Base-by-base conservation (phyloP, 2,797 vertebrate species). In the Luscinia luscinia region DNA sequence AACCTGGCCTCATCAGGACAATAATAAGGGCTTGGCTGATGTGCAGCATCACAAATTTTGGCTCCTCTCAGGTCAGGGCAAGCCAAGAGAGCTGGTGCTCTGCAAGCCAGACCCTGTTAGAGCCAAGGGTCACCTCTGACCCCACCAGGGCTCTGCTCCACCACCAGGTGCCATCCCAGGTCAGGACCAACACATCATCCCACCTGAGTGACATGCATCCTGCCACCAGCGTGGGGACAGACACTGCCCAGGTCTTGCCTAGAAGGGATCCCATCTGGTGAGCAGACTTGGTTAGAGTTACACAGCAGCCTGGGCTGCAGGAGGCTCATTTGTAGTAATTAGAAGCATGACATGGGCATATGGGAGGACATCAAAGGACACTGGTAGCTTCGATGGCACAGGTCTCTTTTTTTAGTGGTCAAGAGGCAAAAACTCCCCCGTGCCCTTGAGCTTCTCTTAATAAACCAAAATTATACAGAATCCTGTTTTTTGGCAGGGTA, bases 261-360 rank as follows among this genome's bases (percentile, higher is more conserved):
- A 66, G 62, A 54, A 83, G 67, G 59, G 38, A 77, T 72, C 48
- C 92, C 95, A 91, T 91, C 92, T 90, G 82, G 94, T 0, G 2
- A 86, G 73, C 91, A 93, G 84, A 2, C 5, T 16, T 41, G 58
- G 40, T 73, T 32, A 74, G 63, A 90, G 88, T 82, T 61, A 79
- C 79, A 49, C 83, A 91, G 91, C 82, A 94, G 76, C 52, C 63
- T 69, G 70, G 49, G 72, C 79, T 74, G 87, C 95, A 90, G 77
- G 74, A 95, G 59, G 52, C 80, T 96, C 77, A 14, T 93, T 77
- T 90, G 80, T 67, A 84, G 58, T 94, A 92, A 96, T 94, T 79
- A 96, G 67, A 94, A 87, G 80, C 54, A 82, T 61, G 59, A 48
- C 52, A 79, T 27, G 45, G 52, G 74, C 32, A 67, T 75, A 90